These are phyloP conservation scores for Jaculus jaculus DNA, from an alignment of 2,113 vertebrate genomes.

Conservation along the genomic window DNA sequence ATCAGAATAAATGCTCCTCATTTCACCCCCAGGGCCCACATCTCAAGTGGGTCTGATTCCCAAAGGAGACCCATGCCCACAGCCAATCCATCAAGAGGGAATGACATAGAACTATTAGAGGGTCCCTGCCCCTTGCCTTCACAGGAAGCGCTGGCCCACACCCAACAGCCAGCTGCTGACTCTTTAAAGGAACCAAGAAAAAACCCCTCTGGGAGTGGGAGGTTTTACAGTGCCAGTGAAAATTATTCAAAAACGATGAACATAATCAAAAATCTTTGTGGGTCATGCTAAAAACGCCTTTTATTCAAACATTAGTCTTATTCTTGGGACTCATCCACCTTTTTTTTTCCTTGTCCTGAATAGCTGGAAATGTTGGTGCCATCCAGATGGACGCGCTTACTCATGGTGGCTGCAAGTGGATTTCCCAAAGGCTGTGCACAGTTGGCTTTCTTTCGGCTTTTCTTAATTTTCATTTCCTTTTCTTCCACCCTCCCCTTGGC, in stretches of 20 bases:
- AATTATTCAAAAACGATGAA: constrained; percentile 57
- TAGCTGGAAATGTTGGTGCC: constrained; percentile 26
- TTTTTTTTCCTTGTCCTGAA: constrained; percentile 58
- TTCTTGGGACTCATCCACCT: constrained; percentile 60
- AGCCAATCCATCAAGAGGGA: constrained; percentile 60
- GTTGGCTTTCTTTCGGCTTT: constrained; percentile 73
- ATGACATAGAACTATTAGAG: constrained; percentile 65
- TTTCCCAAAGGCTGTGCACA: constrained; percentile 63
- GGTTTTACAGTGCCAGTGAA: constrained; percentile 20
- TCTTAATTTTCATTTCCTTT: constrained; percentile 82
- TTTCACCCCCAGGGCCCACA: constrained; percentile 67
- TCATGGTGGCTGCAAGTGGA: constrained; percentile 61
- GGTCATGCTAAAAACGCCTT: constrained; percentile 51
- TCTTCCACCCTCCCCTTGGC: constrained; percentile 67
- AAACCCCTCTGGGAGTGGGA: constrained; percentile 33
- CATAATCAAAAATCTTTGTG: constrained; percentile 61
- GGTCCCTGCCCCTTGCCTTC: constrained; percentile 46
- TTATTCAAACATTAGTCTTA: constrained; percentile 72
- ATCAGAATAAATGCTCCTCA: constrained; percentile 74
- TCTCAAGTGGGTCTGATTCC: constrained; percentile 59
- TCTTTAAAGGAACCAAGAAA: constrained; percentile 55
- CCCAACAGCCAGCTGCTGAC: constrained; percentile 51
- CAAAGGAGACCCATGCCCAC: constrained; percentile 62
- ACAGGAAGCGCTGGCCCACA: constrained; percentile 52
- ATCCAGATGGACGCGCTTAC: constrained; percentile 56